These are phyloP conservation scores for Poeciliopsis turrubarensis DNA, from an alignment of 2,113 vertebrate genomes.

Conservation along the genomic window DNA sequence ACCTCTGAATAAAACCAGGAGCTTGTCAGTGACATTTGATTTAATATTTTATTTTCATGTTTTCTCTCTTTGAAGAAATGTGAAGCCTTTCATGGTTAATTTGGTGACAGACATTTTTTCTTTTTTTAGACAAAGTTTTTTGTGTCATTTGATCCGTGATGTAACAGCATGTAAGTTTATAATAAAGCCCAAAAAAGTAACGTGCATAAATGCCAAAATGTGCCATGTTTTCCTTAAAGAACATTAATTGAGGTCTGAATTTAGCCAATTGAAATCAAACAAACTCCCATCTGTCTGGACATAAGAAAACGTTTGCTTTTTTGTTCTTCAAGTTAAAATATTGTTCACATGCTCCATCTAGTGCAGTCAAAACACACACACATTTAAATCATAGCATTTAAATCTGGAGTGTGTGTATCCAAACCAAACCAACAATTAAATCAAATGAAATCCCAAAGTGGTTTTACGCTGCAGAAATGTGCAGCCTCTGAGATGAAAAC, in stretches of 20 bases:
- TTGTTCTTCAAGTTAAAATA: background rate
- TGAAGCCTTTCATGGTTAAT: too few relatives aligned
- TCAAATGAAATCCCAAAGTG: background rate
- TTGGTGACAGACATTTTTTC: too few relatives aligned
- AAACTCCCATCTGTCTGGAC: conserved; percentile 86
- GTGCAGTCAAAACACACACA: background rate
- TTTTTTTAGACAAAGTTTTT: too few relatives aligned
- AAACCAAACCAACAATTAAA: background rate
- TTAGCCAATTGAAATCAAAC: conserved; percentile 45
- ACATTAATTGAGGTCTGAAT: background rate
- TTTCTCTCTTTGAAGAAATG: too few relatives aligned
- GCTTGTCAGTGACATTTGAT: too few relatives aligned
- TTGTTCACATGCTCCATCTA: background rate
- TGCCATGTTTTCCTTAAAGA: background rate
- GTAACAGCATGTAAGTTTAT: too few relatives aligned
- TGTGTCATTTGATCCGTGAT: too few relatives aligned
- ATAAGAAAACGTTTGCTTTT: background rate
- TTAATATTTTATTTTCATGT: too few relatives aligned
- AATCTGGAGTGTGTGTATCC: background rate
- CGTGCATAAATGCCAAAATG: too few relatives aligned
- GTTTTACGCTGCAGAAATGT: background rate
- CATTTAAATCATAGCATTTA: background rate
- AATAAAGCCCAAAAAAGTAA: too few relatives aligned
- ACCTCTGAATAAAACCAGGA: too few relatives aligned
- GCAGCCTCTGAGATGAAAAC: background rate